These are phyloP conservation scores for Andrena flavipes DNA, from an alignment of 2,888 invertebrate genomes.

Conservation along the genomic window DNA sequence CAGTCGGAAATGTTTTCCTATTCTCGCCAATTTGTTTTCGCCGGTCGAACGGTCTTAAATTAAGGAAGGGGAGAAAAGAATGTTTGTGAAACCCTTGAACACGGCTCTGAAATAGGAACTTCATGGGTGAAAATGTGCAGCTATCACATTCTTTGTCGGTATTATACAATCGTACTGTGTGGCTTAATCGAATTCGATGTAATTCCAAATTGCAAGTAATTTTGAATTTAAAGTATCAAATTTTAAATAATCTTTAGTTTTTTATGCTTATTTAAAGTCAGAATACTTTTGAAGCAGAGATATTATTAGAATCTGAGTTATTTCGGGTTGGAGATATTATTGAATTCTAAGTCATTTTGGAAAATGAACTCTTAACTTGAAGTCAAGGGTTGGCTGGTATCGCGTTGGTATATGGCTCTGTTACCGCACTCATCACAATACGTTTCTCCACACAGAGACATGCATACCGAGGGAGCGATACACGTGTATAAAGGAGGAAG, in stretches of 20 bases:
- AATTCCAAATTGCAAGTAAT: background rate
- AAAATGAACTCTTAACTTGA: constrained; percentile 5
- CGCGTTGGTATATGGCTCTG: background rate
- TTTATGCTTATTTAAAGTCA: no score
- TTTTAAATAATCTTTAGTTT: no score
- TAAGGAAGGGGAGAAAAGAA: constrained; percentile 33
- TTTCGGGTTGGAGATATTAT: background rate
- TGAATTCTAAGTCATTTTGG: background rate
- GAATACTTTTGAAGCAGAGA: background rate
- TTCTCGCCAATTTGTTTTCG: constrained; percentile 58
- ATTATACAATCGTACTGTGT: background rate
- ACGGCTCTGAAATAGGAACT: constrained; percentile 1
- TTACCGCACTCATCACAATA: constrained; percentile 2
- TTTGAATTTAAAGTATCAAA: no score
- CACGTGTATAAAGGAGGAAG: constrained; percentile 19
- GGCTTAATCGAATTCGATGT: background rate
- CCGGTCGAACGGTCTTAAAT: constrained; percentile 45
- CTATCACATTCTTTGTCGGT: background rate
- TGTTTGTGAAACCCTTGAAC: constrained; percentile 24
- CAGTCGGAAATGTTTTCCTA: constrained; percentile 66
- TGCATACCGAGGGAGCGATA: background rate
- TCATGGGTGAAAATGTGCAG: background rate
- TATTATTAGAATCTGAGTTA: background rate
- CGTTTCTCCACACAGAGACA: background rate
- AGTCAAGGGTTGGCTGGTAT: constrained; percentile 20